Base-by-base conservation (phyloP, 2,797 vertebrate genomes). In the Lutjanus campechanus region DNA sequence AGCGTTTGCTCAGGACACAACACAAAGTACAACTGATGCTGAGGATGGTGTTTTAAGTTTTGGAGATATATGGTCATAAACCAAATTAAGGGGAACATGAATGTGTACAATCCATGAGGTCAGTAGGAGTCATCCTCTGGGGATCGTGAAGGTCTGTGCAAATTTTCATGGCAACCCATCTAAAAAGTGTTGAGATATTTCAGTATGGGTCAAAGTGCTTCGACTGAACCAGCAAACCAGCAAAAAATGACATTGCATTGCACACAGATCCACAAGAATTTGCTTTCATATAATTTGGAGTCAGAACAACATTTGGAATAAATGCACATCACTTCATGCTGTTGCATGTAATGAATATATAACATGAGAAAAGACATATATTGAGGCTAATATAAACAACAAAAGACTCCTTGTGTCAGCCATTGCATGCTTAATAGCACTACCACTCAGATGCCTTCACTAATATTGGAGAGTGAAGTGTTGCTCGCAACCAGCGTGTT, bases 401-500 rank as follows among this genome's bases (percentile, higher is more conserved):
- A 49, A 62, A 56, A 51, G 22, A 49, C 44, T 46, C 2, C 51
- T 58, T 49, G 19, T 44, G 50, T 65, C 10, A 36, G 25, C 53
- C 36, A 22, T 65, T 20, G 51, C 75, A 41, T 77, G 75, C 17
- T 69, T 50, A 78, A 69, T 51, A 36, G 15, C 53, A 51, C 17
- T 46, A 44, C 17, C 25, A 69, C 72, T 36, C 10, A 56, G 15
- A 44, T 43, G 36, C 56, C 47, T 59, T 75, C 56, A 49, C 51
- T 67, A 19, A 76, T 46, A 69, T 80, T 53, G 29, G 22, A 79
- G 69, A 81, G 25, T 59, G 20, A 78, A 55, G 75, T 89, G 81
- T 79, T 81, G 66, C 73, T 62, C 4, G 67, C 46, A 67, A 69
- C 69, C 76, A 75, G 66, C 79, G 81, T 75, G 81, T 87, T 86